A percentile compares a stretch with the other conserved stretches of the same genome.
phyloP scores from a whole-genome alignment of 2,888 invertebrate genomes.

The Tubulanus polymorphus region DNA sequence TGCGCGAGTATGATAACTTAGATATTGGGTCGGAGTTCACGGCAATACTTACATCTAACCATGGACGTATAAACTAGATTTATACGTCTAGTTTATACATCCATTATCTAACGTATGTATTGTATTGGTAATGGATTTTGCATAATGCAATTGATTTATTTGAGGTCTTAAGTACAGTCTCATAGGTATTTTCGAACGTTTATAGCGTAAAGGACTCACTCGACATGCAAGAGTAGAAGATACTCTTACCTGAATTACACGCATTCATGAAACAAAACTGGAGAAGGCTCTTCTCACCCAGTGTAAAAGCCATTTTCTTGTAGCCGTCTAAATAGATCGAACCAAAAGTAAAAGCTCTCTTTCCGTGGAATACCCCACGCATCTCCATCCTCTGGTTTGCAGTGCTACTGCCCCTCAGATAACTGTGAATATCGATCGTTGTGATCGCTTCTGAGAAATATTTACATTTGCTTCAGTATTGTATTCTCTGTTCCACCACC shows the following conservation, averaged over 20 bases:
- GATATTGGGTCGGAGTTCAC: neutral
- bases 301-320: constrained; percentile 8
- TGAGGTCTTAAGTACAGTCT: too few species aligned
- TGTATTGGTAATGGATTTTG: neutral
- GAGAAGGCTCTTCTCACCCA: too few species aligned
- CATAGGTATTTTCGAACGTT: too few species aligned
- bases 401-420: constrained; percentile 16
- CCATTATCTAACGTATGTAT: too few species aligned
- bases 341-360: constrained; percentile 17
- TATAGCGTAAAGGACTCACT: too few species aligned
- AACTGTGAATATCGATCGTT: constrained; percentile 2
- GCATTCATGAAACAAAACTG: too few species aligned
- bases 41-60: neutral
- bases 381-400: constrained; percentile 22
- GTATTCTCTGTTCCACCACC: constrained; percentile 18
- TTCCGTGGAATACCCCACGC: constrained; percentile 20
- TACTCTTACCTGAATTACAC: too few species aligned
- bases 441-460: constrained; percentile 3
- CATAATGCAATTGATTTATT: too few species aligned
- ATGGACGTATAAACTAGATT: too few species aligned
- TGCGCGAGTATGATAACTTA: neutral
- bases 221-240: too few species aligned
- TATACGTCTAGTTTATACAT: too few species aligned
- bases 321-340: constrained; percentile 14
- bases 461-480: constrained; percentile 2